A percentile compares a stretch with the other conserved stretches of the same genome.
Evolutionary conservation across 2,797 vertebrate genomes (phyloP).

Genomic region (Channallabes apus): DNA sequence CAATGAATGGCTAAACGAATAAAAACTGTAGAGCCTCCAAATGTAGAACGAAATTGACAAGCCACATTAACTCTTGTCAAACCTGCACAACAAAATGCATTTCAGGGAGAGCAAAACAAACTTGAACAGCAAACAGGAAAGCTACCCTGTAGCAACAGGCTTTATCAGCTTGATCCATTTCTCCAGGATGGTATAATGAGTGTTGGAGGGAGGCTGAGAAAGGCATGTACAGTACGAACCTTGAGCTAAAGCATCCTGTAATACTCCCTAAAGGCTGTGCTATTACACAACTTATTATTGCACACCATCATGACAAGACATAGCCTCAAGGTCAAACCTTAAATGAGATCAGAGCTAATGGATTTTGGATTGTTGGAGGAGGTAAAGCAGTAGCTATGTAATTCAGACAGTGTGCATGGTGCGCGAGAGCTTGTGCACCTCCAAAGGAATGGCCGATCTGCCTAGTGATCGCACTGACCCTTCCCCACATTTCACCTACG

Average conservation of each 20-base stretch:
- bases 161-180: conserved; percentile 32
- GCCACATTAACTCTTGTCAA: neutral
- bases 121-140: conserved; percentile 9
- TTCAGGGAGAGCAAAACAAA: conserved; percentile 22
- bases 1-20: conserved; percentile 7
- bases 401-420: too few species aligned
- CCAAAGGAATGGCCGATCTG: neutral
- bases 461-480: too few species aligned
- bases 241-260: conserved; percentile 16
- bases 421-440: neutral
- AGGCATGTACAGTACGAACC: neutral
- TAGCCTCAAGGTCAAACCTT: conserved; percentile 42
- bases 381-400: too few species aligned
- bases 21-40: conserved; percentile 18
- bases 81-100: conserved; percentile 31
- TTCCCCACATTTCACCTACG: too few species aligned
- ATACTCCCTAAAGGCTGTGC: conserved; percentile 32
- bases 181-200: conserved; percentile 35
- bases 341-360: too few species aligned
- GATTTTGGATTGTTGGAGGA: too few species aligned
- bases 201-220: conserved; percentile 39
- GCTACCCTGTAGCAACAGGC: neutral
- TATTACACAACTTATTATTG: conserved; percentile 21
- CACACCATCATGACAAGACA: conserved; percentile 36
- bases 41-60: conserved; percentile 34